Evolutionary conservation across 2,113 vertebrate genomes (phyloP).

Genomic region (Colaptes auratus): DNA sequence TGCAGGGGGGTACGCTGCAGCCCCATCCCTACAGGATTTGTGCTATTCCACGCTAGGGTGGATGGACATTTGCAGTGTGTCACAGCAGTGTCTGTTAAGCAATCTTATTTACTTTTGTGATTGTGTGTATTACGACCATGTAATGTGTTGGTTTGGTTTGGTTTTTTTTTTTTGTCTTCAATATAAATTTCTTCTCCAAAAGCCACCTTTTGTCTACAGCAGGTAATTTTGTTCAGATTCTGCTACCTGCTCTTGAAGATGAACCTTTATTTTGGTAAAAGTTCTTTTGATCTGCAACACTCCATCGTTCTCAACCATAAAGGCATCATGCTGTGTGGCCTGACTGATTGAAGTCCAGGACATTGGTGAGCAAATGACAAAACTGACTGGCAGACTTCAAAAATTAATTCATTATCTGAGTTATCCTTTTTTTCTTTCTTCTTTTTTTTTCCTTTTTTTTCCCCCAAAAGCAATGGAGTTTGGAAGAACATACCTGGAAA

Average conservation of each 20-base stretch:
- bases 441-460: no score
- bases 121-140: fast-evolving
- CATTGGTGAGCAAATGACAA: not conserved
- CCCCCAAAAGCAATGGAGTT: not conserved
- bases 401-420: not conserved
- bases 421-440: not conserved
- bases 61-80: not conserved
- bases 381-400: not conserved
- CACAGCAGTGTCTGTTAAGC: not conserved
- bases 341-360: not conserved
- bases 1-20: not conserved
- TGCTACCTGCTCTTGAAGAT: not conserved
- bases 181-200: not conserved
- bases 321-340: not conserved
- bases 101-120: not conserved
- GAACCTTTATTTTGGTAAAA: not conserved
- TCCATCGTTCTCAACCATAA: not conserved
- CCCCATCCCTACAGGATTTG: constrained; percentile 43
- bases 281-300: not conserved
- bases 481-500: not conserved
- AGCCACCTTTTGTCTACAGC: not conserved
- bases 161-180: not conserved
- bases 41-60: constrained; percentile 38
- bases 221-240: not conserved
- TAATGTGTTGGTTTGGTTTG: not conserved